Base-by-base conservation (phyloP, 23 tunicate species). In the Ciona savignyi region DNA sequence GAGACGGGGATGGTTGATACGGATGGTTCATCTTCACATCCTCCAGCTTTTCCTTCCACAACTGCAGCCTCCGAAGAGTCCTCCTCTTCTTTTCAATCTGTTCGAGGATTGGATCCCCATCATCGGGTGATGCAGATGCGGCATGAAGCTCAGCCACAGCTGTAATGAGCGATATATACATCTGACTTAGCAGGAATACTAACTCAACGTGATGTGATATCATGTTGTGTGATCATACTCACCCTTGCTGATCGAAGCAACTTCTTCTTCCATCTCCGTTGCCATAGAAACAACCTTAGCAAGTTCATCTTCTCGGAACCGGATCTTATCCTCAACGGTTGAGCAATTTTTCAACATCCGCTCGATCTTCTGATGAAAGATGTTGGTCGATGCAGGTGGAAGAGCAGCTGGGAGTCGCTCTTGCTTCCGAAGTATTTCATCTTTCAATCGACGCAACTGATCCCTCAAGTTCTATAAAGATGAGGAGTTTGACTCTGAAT, bases 241-340 rank as follows among this genome's bases (percentile, higher is more conserved):
- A 42, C 56, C 56, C 15, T 42, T 42, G 15, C 11, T 15, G 56
- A 42, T 42, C 15, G 56, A 42, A 42, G 56, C 56, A 42, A 71
- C 78, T 49, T 85, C 92, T 33, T 73, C 78, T 28, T 85, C 92
- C 92, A 78, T 78, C 28, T 85, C 92, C 1, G 75, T 65, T 35
- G 84, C 84, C 51, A 67, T 62, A 3, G 80, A 63, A 51, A 78
- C 79, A 23, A 70, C 63, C 2, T 49, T 64, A 28, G 25, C 64
- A 1, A 85, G 70, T 23, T 70, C 74, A 20, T 85, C 84, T 60
- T 85, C 84, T 27, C 77, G 35, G 4, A 32, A 42, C 28, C 70
- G 60, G 70, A 85, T 78, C 63, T 78, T 35, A 9, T 72, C 70
- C 29, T 85, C 84, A 30, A 85, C 65, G 21, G 66, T 60, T 26